Percentiles rank a stretch among this genome's conserved stretches.
These are phyloP conservation scores for Chascanopsetta lugubris DNA, from an alignment of 2,113 vertebrate species.

Conservation along the genomic window DNA sequence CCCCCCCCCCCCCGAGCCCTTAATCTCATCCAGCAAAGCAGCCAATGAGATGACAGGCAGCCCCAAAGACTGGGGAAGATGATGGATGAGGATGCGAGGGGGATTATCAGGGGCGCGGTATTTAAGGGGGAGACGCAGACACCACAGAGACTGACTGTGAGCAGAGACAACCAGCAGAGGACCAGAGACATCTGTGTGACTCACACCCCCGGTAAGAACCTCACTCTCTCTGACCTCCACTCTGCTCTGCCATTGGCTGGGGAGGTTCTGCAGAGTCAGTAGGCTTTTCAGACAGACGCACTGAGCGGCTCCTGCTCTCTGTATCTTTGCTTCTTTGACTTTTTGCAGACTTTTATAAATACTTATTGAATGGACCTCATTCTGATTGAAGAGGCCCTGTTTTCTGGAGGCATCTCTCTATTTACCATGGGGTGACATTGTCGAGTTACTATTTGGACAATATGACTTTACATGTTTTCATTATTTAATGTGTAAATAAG, in stretches of 20 bases:
- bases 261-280: no score
- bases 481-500: background rate
- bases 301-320: no score
- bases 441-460: background rate
- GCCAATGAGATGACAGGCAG: background rate
- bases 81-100: background rate
- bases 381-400: no score
- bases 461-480: background rate
- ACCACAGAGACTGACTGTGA: conserved; percentile 6
- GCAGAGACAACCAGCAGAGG: conserved; percentile 6
- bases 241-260: no score
- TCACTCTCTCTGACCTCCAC: background rate
- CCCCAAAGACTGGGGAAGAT: background rate
- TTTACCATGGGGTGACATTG: no score
- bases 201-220: conserved; percentile 60
- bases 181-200: background rate
- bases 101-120: conserved; percentile 43
- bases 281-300: no score
- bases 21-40: conserved; percentile 20
- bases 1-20: conserved; percentile 22
- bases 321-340: no score
- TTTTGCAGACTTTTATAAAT: no score
- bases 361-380: no score
- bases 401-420: no score
- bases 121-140: conserved; percentile 35